Conservation (phyloP, 1,140 invertebrate genomes). For the Medauroidea extradentata region DNA sequence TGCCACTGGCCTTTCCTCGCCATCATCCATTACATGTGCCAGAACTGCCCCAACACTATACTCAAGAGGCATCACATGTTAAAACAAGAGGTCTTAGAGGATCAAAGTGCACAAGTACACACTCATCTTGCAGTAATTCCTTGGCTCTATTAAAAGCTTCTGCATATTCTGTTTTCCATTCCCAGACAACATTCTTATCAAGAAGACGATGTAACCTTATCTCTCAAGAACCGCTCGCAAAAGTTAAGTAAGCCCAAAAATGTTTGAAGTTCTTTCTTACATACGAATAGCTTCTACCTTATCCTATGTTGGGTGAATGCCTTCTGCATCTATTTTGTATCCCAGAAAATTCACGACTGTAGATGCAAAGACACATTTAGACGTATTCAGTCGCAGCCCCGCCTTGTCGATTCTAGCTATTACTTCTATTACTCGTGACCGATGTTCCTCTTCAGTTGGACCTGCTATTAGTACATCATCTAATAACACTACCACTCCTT, state of each 20-base stretch:
- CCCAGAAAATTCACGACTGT: constrained; percentile 33
- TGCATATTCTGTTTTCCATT: too few species aligned
- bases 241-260: constrained; percentile 42
- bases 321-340: constrained; percentile 31
- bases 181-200: too few species aligned
- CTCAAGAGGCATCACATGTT: too few species aligned
- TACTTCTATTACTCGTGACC: neutral
- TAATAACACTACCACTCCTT: neutral
- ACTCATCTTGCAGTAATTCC: too few species aligned
- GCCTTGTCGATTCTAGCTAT: neutral
- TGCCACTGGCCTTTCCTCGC: too few species aligned
- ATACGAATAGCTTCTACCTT: constrained; percentile 38
- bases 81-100: too few species aligned
- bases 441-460: constrained; percentile 9
- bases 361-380: constrained; percentile 35
- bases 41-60: too few species aligned
- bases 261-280: constrained; percentile 33
- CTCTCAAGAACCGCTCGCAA: constrained; percentile 21
- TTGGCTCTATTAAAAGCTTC: too few species aligned
- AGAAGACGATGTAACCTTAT: too few species aligned
- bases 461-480: neutral
- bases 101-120: too few species aligned
- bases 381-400: constrained; percentile 26
- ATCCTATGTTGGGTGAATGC: constrained; percentile 28
- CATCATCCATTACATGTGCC: neutral